These are phyloP conservation scores for Drosophila micromelanica DNA, from an alignment of 1,140 invertebrate genomes.

Conservation along the genomic window DNA sequence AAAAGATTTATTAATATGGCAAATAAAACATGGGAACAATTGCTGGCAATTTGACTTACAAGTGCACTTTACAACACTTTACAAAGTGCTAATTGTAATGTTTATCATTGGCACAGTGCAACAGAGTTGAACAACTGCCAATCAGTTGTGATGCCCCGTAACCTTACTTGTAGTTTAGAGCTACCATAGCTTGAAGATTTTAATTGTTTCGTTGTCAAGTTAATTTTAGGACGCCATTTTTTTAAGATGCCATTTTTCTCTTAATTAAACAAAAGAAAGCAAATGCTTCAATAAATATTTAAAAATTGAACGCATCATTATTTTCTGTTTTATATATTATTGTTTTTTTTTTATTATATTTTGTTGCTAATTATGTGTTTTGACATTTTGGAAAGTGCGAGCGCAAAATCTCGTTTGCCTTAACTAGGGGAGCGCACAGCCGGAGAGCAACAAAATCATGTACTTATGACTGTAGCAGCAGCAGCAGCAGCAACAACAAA, in stretches of 20 bases:
- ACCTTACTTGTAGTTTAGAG: background rate
- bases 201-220: no score
- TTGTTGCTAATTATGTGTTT: constrained; percentile 40
- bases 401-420: constrained; percentile 72
- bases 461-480: constrained; percentile 43
- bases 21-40: constrained; percentile 6
- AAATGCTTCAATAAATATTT: background rate
- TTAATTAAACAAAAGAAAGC: background rate
- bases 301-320: constrained; percentile 6
- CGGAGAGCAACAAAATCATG: constrained; percentile 32
- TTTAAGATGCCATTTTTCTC: background rate
- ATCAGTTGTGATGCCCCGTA: constrained; percentile 1
- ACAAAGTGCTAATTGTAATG: constrained; percentile 21
- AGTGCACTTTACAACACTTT: constrained; percentile 6
- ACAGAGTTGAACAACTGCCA: constrained; percentile 18
- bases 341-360: constrained; percentile 26
- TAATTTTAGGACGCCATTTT: no score
- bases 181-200: no score
- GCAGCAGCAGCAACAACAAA: constrained; percentile 12
- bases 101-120: constrained; percentile 23
- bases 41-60: constrained; percentile 9
- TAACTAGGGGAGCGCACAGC: constrained; percentile 49
- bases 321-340: constrained; percentile 4
- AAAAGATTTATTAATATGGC: background rate
- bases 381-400: constrained; percentile 77